Percentiles rank a stretch among this genome's conserved stretches.
Conservation (phyloP, 2,113 vertebrate species). For the Strix uralensis region DNA sequence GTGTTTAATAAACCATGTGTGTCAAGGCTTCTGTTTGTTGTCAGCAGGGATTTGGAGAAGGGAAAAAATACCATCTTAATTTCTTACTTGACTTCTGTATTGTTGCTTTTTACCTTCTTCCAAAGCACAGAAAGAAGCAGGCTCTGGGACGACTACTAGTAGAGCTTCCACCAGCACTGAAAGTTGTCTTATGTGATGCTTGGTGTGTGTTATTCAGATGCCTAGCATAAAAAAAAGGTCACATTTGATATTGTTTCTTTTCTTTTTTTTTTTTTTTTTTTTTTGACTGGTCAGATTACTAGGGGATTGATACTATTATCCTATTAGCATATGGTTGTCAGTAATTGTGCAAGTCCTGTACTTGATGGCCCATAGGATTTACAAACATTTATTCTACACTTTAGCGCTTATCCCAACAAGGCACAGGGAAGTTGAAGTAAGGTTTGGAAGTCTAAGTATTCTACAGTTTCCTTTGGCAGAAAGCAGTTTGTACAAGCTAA, state of each 20-base stretch:
- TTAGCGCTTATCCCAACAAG: neutral
- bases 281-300: neutral
- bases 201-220: neutral
- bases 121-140: neutral
- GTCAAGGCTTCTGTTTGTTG: neutral
- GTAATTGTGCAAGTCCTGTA: neutral
- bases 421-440: neutral
- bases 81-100: neutral
- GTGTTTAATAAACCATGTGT: neutral
- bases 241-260: neutral
- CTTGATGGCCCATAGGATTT: neutral
- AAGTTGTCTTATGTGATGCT: rapidly evolving
- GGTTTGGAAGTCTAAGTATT: neutral
- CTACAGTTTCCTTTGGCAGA: neutral
- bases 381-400: neutral
- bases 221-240: neutral
- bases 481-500: neutral
- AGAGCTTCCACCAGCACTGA: neutral
- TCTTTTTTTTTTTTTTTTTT: neutral
- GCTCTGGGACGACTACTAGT: neutral
- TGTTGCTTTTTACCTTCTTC: neutral
- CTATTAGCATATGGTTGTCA: neutral
- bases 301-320: neutral
- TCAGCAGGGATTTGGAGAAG: neutral
- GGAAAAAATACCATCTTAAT: neutral